These are phyloP conservation scores for Mesaphorura yosii DNA, from an alignment of 1,140 invertebrate species.

Conservation along the genomic window DNA sequence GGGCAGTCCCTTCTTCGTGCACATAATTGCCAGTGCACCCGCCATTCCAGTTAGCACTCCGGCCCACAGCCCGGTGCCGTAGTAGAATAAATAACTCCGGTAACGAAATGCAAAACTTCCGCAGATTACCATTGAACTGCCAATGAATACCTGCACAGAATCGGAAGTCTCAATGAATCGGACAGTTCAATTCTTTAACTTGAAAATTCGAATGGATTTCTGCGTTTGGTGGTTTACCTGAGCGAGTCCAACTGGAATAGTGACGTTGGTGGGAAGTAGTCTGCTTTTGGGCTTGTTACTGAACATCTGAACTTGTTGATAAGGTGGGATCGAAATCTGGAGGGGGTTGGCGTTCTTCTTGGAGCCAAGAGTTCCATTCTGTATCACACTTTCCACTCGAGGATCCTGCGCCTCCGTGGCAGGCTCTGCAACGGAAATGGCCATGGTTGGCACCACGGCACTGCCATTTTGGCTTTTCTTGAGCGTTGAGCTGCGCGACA, in stretches of 20 bases:
- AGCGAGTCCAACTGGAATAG: slow-evolving; percentile 25
- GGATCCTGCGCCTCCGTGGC: no score
- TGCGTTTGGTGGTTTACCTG: slow-evolving; percentile 13
- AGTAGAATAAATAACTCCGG: slow-evolving; percentile 29
- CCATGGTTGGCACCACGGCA: no score
- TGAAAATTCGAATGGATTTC: background rate
- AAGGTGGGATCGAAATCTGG: background rate
- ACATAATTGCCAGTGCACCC: slow-evolving; percentile 22
- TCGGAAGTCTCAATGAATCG: background rate
- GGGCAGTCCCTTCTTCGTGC: slow-evolving; percentile 21
- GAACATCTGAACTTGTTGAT: no score
- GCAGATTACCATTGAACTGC: slow-evolving; percentile 23
- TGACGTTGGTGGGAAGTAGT: slow-evolving; percentile 20
- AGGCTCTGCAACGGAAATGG: no score
- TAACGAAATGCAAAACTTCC: slow-evolving; percentile 24
- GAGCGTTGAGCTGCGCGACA: no score
- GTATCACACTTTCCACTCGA: no score
- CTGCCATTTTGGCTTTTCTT: no score
- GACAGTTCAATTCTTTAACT: background rate
- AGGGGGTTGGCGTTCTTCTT: background rate
- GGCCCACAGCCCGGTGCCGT: slow-evolving; percentile 27
- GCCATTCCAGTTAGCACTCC: slow-evolving; percentile 21
- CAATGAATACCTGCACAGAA: slow-evolving; percentile 19
- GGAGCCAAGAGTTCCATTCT: background rate
- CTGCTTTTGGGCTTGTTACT: no score